These are phyloP conservation scores for Ciconia nigra DNA, from an alignment of 2,797 vertebrate genomes.

Conservation along the genomic window DNA sequence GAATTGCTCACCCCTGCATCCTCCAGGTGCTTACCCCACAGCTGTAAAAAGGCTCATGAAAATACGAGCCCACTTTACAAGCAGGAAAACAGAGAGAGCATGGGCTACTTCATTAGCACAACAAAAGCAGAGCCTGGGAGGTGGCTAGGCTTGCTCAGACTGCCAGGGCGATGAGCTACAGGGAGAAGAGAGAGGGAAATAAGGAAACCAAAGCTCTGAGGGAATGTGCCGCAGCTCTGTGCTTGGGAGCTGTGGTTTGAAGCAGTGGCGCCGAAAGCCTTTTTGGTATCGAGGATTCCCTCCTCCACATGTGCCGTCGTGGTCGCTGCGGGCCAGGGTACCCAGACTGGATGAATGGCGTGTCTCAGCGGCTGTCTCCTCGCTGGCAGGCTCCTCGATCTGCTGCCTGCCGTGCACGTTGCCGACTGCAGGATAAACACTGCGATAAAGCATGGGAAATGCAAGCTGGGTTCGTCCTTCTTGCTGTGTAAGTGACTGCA, in stretches of 20 bases:
- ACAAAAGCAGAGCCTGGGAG: not conserved
- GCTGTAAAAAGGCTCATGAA: not conserved
- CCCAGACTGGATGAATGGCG: rapidly evolving
- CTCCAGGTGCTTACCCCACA: not conserved
- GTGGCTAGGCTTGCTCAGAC: not conserved
- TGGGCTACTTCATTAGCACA: rapidly evolving
- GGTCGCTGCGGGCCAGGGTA: rapidly evolving
- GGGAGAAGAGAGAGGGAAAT: not conserved
- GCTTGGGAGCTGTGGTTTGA: not conserved
- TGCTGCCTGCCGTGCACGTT: not conserved
- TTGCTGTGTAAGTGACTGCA: not conserved
- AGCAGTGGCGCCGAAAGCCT: not conserved
- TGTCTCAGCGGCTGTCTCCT: not conserved
- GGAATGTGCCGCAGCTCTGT: not conserved
- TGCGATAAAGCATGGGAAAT: not conserved
- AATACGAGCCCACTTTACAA: not conserved
- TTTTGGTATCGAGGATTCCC: not conserved
- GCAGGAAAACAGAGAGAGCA: not conserved
- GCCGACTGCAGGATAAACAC: not conserved
- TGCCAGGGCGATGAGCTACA: not conserved
- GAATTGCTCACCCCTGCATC: not conserved
- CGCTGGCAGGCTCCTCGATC: not conserved
- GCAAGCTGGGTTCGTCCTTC: not conserved
- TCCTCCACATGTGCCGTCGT: rapidly evolving
- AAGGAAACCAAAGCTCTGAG: not conserved